These are phyloP conservation scores for Akabosia matsudoensis DNA, from an alignment of 1,140 invertebrate genomes.

Conservation along the genomic window DNA sequence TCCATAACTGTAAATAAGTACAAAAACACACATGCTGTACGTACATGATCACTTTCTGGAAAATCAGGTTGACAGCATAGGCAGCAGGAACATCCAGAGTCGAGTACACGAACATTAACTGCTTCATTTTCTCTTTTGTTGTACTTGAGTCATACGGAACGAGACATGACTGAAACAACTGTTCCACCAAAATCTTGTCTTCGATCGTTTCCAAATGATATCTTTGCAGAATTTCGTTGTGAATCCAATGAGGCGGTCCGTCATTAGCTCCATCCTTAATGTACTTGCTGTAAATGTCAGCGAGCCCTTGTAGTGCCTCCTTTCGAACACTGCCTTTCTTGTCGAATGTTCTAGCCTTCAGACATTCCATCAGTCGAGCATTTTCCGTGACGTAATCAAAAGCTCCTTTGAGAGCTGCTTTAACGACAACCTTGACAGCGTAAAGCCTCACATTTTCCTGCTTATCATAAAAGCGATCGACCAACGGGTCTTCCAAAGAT, in stretches of 20 bases:
- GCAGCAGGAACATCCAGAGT: slow-evolving; percentile 94
- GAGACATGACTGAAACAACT: slow-evolving; percentile 89
- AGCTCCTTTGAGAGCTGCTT: background rate
- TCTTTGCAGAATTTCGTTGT: slow-evolving; percentile 93
- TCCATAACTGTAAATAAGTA: background rate
- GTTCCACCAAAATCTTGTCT: slow-evolving; percentile 81
- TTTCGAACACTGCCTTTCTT: slow-evolving; percentile 97
- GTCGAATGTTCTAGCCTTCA: slow-evolving; percentile 90
- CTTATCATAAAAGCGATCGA: slow-evolving; percentile 78
- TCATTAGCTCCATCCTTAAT: slow-evolving; percentile 77
- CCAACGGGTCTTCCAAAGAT: background rate
- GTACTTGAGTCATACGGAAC: slow-evolving; percentile 86
- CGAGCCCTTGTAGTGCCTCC: slow-evolving; percentile 88
- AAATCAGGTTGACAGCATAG: slow-evolving; percentile 86
- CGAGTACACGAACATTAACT: slow-evolving; percentile 83
- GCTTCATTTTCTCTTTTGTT: slow-evolving; percentile 88
- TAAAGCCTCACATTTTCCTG: slow-evolving; percentile 91
- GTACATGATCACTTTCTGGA: slow-evolving; percentile 86
- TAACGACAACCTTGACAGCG: slow-evolving; percentile 55
- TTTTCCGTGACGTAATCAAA: slow-evolving; percentile 85
- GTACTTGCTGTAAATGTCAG: slow-evolving; percentile 89
- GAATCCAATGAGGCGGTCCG: slow-evolving; percentile 88
- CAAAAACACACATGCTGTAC: slow-evolving; percentile 50
- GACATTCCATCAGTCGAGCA: slow-evolving; percentile 87
- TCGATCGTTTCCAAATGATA: slow-evolving; percentile 78